These are phyloP conservation scores for Onychorhynchus coronatus DNA, from an alignment of 2,113 vertebrate species.

Conservation along the genomic window DNA sequence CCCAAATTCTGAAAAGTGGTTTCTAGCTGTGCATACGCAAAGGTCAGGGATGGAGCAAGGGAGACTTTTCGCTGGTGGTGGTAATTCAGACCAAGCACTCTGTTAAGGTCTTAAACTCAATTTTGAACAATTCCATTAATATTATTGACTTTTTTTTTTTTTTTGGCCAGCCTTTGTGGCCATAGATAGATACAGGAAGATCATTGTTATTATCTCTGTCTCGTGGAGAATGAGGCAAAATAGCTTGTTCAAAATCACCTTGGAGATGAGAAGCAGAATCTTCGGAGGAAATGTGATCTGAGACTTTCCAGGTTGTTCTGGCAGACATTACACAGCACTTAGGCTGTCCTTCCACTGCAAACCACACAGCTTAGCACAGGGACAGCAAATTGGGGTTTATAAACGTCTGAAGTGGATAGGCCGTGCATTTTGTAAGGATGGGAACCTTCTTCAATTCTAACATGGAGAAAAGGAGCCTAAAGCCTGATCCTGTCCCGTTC, in stretches of 20 bases:
- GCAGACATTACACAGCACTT: background rate
- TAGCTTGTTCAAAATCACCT: background rate
- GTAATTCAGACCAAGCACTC: background rate
- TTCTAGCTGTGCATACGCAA: accelerated
- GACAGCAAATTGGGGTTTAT: background rate
- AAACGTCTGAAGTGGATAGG: background rate
- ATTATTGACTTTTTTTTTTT: background rate
- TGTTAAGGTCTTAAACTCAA: background rate
- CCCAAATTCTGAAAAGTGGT: background rate
- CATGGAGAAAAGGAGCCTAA: background rate
- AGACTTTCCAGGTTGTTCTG: background rate
- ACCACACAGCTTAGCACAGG: background rate
- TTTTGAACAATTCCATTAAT: background rate
- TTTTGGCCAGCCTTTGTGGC: background rate
- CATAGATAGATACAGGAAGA: background rate
- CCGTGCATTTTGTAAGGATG: background rate
- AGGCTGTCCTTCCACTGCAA: background rate
- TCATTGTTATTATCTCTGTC: background rate
- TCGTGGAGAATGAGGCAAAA: background rate
- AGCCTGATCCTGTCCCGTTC: background rate
- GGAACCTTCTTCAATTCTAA: background rate
- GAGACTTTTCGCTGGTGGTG: background rate
- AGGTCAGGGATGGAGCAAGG: background rate
- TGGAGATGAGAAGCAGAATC: background rate
- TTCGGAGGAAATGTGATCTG: background rate